Evolutionary conservation across 2,797 vertebrate genomes (phyloP).

Genomic region (Denticeps clupeoides): DNA sequence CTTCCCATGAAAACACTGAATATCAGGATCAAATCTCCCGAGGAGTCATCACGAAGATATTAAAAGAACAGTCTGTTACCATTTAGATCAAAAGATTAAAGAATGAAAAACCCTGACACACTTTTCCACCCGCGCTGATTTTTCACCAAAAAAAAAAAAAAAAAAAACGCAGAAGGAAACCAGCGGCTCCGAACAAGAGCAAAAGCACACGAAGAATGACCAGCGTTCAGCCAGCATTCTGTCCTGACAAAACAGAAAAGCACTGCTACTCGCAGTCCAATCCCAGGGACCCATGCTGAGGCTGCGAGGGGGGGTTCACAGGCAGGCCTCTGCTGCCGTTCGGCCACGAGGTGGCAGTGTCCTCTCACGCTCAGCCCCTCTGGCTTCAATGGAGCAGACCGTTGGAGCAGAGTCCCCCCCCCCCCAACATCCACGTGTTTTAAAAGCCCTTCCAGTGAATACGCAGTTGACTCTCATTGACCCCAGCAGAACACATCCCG

Average conservation of each 20-base stretch:
- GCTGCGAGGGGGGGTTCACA: not conserved
- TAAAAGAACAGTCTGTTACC: conserved; percentile 20
- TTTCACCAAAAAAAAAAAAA: not conserved
- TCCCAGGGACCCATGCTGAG: not conserved
- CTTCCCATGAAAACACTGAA: conserved; percentile 7
- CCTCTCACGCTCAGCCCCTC: conserved; percentile 39
- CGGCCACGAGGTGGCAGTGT: conserved; percentile 63
- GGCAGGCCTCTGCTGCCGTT: not conserved
- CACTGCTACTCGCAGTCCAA: too few species aligned
- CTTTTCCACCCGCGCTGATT: conserved; percentile 10
- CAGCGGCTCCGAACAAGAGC: not conserved
- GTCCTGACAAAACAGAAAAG: too few species aligned
- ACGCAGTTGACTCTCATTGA: conserved; percentile 26
- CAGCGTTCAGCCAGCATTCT: too few species aligned
- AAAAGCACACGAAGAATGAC: not conserved
- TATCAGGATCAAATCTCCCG: conserved; percentile 5
- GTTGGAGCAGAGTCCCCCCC: too few species aligned
- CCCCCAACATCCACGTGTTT: conserved; percentile 33
- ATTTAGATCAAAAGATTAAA: conserved; percentile 21
- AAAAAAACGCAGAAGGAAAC: conserved; percentile 1
- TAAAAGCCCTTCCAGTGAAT: conserved; percentile 25
- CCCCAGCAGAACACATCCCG: conserved; percentile 29
- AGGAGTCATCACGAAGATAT: conserved; percentile 12
- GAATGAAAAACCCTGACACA: conserved; percentile 22
- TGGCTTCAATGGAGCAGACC: conserved; percentile 1